Base-by-base conservation (phyloP, 2,797 vertebrate species). In the Mormyrops attenuatus region DNA sequence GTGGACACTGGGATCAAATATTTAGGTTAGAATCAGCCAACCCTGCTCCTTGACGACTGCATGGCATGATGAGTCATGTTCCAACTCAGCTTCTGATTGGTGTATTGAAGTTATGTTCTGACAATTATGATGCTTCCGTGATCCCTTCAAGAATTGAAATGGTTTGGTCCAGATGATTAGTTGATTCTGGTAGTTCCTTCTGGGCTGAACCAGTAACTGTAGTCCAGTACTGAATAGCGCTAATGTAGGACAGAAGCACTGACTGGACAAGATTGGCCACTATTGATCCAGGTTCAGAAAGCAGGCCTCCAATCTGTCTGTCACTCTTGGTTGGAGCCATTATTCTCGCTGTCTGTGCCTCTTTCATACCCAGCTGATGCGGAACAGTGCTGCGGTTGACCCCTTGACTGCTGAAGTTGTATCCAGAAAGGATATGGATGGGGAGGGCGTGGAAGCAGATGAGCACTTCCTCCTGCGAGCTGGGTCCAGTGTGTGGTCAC, bases 401-500 rank as follows among this genome's bases (percentile, higher is more conserved):
- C 95, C 97, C 55, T 95, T 99, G 90, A 99, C 98, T 0, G 94
- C 99, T 91, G 98, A 98, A 17, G 98, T 99, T 0, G 97, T 99
- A 1, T 98, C 98, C 0, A 98, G 99, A 1, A 97, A 99, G 90
- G 98, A 99, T 90, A 96, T 99, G 2, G 98, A 98, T 0, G 96
- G 98, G 93, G 97, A 98, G 88, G 96, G 95, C 0, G 96, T 98
- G 92, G 98, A 98, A 91, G 97, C 98, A 93, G 98, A 99, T 1
- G 97, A 99, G 91, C 99, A 97, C 88, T 99, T 99, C 94, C 98
- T 98, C 93, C 96, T 99, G 34, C 98, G 98, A 94, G 98, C 98
- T 0, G 94, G 99, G 91, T 97, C 98, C 89, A 99, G 97, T 5
- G 98, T 98, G 89, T 95, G 97, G 1, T 99, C 98, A 0, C 95